Evolutionary conservation across 2,888 invertebrate genomes (phyloP).

Genomic region (Amphipoea oculea): DNA sequence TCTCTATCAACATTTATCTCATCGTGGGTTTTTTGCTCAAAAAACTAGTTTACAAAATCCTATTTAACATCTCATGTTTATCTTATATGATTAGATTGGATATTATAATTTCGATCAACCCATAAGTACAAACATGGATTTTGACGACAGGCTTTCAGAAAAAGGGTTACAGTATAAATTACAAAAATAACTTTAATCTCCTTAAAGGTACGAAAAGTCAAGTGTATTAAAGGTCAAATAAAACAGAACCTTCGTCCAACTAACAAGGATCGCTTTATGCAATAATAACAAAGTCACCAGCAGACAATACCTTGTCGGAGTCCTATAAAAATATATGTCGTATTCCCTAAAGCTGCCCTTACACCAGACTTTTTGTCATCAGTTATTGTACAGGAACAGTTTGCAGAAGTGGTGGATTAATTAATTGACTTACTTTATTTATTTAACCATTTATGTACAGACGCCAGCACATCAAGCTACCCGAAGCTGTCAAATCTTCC

Average conservation of each 20-base stretch:
- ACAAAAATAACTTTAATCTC: constrained; percentile 9
- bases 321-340: constrained; percentile 55
- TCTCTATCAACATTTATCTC: too few relatives aligned
- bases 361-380: background rate
- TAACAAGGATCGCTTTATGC: constrained; percentile 17
- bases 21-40: too few relatives aligned
- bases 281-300: constrained; percentile 38
- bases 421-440: too few relatives aligned
- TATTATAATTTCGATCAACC: background rate
- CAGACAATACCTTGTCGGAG: background rate
- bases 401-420: too few relatives aligned
- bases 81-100: too few relatives aligned
- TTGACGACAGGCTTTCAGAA: background rate
- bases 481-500: too few relatives aligned
- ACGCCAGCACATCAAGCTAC: too few relatives aligned
- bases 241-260: constrained; percentile 11
- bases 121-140: background rate
- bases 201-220: constrained; percentile 4
- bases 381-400: background rate
- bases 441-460: too few relatives aligned
- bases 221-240: constrained; percentile 3
- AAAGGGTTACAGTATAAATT: background rate
- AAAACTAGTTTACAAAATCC: background rate
- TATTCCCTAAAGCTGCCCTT: background rate
- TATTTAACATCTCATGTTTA: background rate